Evolutionary conservation across 2,888 invertebrate species (phyloP), one percentile per base, ranked within the genome.

Genomic region (Eubasilissa splendida): DNA sequence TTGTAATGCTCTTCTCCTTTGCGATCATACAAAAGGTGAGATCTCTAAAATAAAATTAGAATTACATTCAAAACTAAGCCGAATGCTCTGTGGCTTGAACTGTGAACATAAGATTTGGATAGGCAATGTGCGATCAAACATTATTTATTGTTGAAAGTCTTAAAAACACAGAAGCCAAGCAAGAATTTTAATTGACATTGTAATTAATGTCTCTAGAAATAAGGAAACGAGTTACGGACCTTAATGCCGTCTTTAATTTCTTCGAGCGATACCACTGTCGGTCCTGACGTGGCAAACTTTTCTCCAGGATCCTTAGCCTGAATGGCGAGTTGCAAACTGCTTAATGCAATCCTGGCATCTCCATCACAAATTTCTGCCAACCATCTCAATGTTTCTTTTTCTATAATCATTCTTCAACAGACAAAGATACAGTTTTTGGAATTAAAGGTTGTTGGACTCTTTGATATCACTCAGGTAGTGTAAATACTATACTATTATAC

Each of bases 1-100:
- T 96, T 95, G 87, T 96, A 96, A 87, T 96, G 96, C 86, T 96
- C 95, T 74, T 96, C 96, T 9, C 96, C 96, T 87, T 92, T 91
- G 78, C 92, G 91, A 86, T 96, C 96, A 87, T 96, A 96, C 58
- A 95, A 86, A 87, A 95, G 91, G 86, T 96, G 96, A 0, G 95
- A 93, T 85, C 94, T 93, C 92, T 94, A 87, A 58, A 87, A 87
- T 14, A 74, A 42, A 2, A 42, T 42, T 1, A 42, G 42, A 42
- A 42, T 42, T 42, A 7, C 4, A 42, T 22, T 22, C 22, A 22
- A 22, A 22, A 22, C 1, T 22, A 22, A 22, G 22, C 22, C 22
- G 22, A 22, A 22, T 22, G 22, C 22, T 22, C 4, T 42, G 42
- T 42, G 42, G 42, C 42, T 42, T 42, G 42, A 5, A 7, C 42